These are phyloP conservation scores for Rhopalosiphum maidis DNA, from an alignment of 1,140 invertebrate genomes.

Conservation along the genomic window DNA sequence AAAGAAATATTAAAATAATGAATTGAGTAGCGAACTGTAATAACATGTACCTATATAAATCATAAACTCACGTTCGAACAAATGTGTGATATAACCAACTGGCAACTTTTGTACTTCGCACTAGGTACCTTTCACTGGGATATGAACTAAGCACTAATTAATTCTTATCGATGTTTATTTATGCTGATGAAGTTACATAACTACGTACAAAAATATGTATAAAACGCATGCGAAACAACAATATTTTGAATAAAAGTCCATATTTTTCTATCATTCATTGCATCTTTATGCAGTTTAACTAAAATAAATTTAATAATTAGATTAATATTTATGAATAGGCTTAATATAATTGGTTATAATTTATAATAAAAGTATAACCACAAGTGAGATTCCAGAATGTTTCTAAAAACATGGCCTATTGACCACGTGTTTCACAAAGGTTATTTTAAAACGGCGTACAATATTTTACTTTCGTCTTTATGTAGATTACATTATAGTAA, in stretches of 20 bases:
- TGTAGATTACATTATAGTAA: not conserved
- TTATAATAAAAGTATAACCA: not conserved
- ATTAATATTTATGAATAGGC: not conserved
- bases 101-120: slow-evolving; percentile 31
- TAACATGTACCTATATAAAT: not conserved
- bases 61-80: not conserved
- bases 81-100: not conserved
- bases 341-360: not conserved
- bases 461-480: not conserved
- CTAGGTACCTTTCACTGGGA: not conserved
- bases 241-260: not conserved
- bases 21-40: not conserved
- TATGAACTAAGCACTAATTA: not conserved
- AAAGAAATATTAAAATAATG: not conserved
- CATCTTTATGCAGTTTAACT: not conserved
- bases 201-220: not conserved
- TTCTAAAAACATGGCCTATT: not conserved
- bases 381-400: not conserved
- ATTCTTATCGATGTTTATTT: slow-evolving; percentile 26
- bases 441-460: not conserved
- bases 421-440: not conserved
- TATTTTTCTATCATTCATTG: not conserved
- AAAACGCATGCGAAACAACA: not conserved
- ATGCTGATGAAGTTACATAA: not conserved
- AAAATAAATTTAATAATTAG: not conserved